Percentiles rank a stretch among this genome's conserved stretches.
Evolutionary conservation across 1,140 invertebrate species (phyloP).

Genomic region (Papilio dardanus): DNA sequence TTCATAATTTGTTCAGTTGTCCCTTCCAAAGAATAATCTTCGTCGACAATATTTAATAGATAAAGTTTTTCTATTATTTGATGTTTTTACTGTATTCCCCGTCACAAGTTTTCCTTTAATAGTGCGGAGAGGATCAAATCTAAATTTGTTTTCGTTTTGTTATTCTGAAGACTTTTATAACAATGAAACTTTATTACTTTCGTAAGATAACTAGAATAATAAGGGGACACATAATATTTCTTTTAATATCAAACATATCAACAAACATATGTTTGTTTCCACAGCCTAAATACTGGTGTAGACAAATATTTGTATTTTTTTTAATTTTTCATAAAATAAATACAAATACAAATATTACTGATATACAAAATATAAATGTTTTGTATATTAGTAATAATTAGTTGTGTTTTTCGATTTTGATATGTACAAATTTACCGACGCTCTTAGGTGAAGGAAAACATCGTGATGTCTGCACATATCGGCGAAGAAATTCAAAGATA

Average conservation of each 20-base stretch:
- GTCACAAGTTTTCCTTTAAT: conserved; percentile 10
- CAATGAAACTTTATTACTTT: neutral
- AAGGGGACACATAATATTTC: neutral
- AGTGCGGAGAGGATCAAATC: neutral
- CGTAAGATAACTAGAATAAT: neutral
- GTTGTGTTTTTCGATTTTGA: no score
- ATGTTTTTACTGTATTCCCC: neutral
- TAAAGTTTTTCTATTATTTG: conserved; percentile 11
- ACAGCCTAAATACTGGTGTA: no score
- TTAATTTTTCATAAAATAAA: no score
- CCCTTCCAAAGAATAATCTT: neutral
- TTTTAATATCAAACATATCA: neutral
- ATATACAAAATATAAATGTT: no score
- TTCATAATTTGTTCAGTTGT: neutral
- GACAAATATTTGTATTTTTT: no score
- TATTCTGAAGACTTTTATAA: neutral
- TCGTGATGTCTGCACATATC: no score
- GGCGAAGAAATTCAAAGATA: no score
- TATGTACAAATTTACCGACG: no score
- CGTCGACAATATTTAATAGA: conserved; percentile 6
- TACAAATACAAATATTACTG: no score
- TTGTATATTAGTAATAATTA: no score
- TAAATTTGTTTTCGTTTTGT: conserved; percentile 12
- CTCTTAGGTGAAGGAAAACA: no score
- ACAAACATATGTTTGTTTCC: neutral